Evolutionary conservation across 2,888 invertebrate genomes (phyloP).

Genomic region (Heliconius erato): DNA sequence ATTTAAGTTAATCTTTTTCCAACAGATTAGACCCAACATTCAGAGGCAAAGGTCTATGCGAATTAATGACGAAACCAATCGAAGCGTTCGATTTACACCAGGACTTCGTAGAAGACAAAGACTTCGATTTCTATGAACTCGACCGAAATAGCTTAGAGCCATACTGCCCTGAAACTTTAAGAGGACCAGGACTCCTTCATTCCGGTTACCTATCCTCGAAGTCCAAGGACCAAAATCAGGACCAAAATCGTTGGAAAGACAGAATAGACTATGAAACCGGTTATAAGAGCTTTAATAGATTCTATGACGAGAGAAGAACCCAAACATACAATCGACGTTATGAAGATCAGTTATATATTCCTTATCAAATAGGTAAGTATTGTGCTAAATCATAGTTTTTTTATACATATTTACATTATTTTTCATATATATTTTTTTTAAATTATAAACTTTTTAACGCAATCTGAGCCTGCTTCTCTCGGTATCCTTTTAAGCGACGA

Average conservation of each 20-base stretch:
- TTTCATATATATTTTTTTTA: too few species aligned
- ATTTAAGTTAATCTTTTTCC: not conserved
- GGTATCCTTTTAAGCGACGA: not conserved
- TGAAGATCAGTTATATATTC: slow-evolving; percentile 79
- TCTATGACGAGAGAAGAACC: slow-evolving; percentile 59
- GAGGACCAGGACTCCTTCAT: slow-evolving; percentile 76
- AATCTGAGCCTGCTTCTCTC: not conserved
- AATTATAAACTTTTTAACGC: too few species aligned
- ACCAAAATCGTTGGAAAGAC: slow-evolving; percentile 61
- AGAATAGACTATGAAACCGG: slow-evolving; percentile 65
- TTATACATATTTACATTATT: too few species aligned
- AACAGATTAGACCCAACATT: slow-evolving; percentile 89
- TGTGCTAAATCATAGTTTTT: slow-evolving; percentile 46
- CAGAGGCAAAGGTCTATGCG: slow-evolving; percentile 91
- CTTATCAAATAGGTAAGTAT: slow-evolving; percentile 84
- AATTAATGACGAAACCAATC: slow-evolving; percentile 90
- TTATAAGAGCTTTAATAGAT: slow-evolving; percentile 59
- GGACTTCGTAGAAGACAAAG: slow-evolving; percentile 88
- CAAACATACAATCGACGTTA: slow-evolving; percentile 62
- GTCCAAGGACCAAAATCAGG: slow-evolving; percentile 56
- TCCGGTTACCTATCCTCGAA: slow-evolving; percentile 80
- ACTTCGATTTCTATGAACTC: slow-evolving; percentile 92
- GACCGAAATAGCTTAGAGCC: slow-evolving; percentile 89
- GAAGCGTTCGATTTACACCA: slow-evolving; percentile 88
- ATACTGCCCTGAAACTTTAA: slow-evolving; percentile 81